Evolutionary conservation across 1,140 invertebrate genomes (phyloP), one percentile per base, ranked within the genome.

Genomic region (Mizuhopecten yessoensis): DNA sequence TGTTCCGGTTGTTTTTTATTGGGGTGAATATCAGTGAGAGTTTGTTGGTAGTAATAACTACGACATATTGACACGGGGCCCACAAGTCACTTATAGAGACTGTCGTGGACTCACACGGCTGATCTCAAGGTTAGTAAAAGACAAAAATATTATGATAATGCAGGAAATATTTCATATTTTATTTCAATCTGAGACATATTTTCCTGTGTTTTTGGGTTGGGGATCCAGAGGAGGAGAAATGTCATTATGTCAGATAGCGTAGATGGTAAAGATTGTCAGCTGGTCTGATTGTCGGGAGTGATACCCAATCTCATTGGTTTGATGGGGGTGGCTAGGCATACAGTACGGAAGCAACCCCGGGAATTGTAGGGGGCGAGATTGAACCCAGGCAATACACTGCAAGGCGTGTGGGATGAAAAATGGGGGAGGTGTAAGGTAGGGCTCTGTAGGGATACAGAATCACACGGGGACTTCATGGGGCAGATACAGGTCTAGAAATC

Each of bases 131-230:
- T 75, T 75, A 29, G 57, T 29, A 75, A 75, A 75, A 75, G 57
- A 75, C 57, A 75, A 75, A 75, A n/a, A 75, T 75, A 75, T 75
- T 75, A 75, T 75, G 57, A 75, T 75, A 75, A 75, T 75, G 57
- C 87, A 87, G 34, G 87, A 23, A 34, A 87, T 34, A 23, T 39
- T 87, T 34, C 87, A 87, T 87, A 87, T 34, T 42, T 42, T 87
- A 29, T 87, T 87, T 34, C 86, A 87, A 34, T 87, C 36, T 20
- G 11, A 87, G 20, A 34, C 34, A 87, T 87, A 87, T 34, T 39
- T n/a, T 87, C 29, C 20, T 34, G 9, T 34, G 34, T 87, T 75
- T 0, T 75, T 29, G 57, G n/a, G 5, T 17, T 75, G 57, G 5
- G 5, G 57, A 49, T 10, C 3, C 10, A 23, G n/a, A 75, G 3